phyloP scores from a whole-genome alignment of 2,797 vertebrate species.

The Falco columbarius region DNA sequence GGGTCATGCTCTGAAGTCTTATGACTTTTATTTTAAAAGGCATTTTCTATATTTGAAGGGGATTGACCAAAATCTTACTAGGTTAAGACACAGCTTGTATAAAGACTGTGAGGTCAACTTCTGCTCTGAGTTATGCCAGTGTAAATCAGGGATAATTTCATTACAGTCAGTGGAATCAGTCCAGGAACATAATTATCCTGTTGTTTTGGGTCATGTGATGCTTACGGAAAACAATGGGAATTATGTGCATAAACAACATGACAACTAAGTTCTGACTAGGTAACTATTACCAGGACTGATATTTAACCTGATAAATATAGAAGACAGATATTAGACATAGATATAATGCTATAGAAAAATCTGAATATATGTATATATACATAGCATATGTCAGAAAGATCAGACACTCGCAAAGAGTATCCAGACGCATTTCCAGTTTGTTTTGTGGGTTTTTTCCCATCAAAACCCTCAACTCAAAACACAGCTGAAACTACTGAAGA shows the following conservation, averaged over 20 bases:
- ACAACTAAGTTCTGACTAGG: not conserved
- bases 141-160: conserved; percentile 54
- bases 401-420: not conserved
- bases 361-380: not conserved
- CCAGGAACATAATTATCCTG: conserved; percentile 24
- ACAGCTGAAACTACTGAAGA: not conserved
- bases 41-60: conserved; percentile 38
- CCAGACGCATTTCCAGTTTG: not conserved
- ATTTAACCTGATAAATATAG: not conserved
- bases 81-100: conserved; percentile 33
- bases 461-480: not conserved
- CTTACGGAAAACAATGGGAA: conserved; percentile 9
- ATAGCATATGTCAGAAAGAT: not conserved
- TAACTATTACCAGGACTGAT: not conserved
- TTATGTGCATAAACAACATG: not conserved
- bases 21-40: conserved; percentile 28
- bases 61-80: conserved; percentile 32
- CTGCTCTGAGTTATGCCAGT: conserved; percentile 34
- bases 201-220: conserved; percentile 23
- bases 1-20: conserved; percentile 15
- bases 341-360: not conserved
- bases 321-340: not conserved
- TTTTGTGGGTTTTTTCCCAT: not conserved
- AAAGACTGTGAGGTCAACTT: conserved; percentile 44
- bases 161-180: conserved; percentile 29